Evolutionary conservation across 2,113 vertebrate genomes (phyloP).

Genomic region (Mungos mungo): DNA sequence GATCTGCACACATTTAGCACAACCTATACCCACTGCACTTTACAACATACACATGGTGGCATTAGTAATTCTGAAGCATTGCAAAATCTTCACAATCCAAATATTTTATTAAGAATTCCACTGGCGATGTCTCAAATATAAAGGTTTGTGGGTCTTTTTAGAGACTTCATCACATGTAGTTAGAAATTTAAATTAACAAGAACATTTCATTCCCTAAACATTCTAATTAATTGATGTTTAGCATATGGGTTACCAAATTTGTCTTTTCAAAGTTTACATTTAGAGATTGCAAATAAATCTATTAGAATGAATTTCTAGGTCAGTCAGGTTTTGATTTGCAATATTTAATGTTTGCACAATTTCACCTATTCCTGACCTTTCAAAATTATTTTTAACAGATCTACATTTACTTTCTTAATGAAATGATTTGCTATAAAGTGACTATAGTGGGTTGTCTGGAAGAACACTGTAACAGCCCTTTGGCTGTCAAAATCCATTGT

Average conservation of each 20-base stretch:
- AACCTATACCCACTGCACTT: neutral
- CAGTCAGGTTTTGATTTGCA: conserved; percentile 70
- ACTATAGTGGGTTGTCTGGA: neutral
- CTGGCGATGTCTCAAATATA: conserved; percentile 14
- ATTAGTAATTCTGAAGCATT: conserved; percentile 7
- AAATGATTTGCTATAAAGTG: conserved; percentile 47
- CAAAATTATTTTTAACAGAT: conserved; percentile 65
- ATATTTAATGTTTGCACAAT: conserved; percentile 68
- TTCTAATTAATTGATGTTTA: conserved; percentile 70
- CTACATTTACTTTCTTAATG: conserved; percentile 61
- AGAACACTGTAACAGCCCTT: neutral
- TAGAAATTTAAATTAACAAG: conserved; percentile 63
- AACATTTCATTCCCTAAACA: conserved; percentile 64
- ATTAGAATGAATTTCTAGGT: conserved; percentile 69
- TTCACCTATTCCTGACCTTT: conserved; percentile 67
- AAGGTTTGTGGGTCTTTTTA: conserved; percentile 49
- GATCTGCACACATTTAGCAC: neutral
- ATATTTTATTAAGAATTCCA: conserved; percentile 60
- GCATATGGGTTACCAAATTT: conserved; percentile 67
- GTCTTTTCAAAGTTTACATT: conserved; percentile 67
- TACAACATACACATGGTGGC: neutral
- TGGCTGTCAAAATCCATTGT: conserved; percentile 20
- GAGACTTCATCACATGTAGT: conserved; percentile 59
- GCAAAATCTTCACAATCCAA: conserved; percentile 43
- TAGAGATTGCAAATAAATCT: conserved; percentile 66